A percentile compares a stretch with the other conserved stretches of the same genome.
phyloP scores from a whole-genome alignment of 1,140 invertebrate species.

The Chironomus striatipennis region DNA sequence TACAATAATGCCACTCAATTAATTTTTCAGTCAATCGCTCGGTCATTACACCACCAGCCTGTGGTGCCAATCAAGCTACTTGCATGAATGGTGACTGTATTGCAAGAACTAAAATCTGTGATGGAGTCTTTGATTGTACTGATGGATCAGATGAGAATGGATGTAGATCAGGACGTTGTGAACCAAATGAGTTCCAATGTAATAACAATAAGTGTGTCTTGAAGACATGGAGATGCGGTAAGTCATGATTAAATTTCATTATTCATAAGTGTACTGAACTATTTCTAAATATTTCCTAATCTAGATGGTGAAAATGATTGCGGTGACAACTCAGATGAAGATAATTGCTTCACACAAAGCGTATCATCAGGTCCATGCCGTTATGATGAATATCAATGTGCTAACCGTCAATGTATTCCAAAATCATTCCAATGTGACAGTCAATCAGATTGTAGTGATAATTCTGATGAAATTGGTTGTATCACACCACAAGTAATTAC shows the following conservation, averaged over 20 bases:
- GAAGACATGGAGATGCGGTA: slow-evolving; percentile 88
- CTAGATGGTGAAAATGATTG: slow-evolving; percentile 75
- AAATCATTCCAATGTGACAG: slow-evolving; percentile 89
- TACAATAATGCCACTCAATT: background rate
- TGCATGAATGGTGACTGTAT: slow-evolving; percentile 90
- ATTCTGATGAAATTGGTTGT: slow-evolving; percentile 87
- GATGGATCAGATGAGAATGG: slow-evolving; percentile 89
- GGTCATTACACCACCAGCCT: slow-evolving; percentile 50
- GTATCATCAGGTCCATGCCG: slow-evolving; percentile 56
- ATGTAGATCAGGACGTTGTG: slow-evolving; percentile 67
- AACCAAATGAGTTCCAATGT: slow-evolving; percentile 90
- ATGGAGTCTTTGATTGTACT: slow-evolving; percentile 69
- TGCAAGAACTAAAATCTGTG: slow-evolving; percentile 66
- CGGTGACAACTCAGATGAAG: slow-evolving; percentile 77
- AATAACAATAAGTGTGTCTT: slow-evolving; percentile 79
- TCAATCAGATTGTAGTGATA: slow-evolving; percentile 77
- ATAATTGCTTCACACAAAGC: slow-evolving; percentile 48
- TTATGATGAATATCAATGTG: slow-evolving; percentile 76
- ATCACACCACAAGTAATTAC: slow-evolving; percentile 57
- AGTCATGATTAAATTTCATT: slow-evolving; percentile 29
- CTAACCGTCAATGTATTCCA: slow-evolving; percentile 79
- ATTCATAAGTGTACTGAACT: too few species aligned
- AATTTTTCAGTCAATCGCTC: slow-evolving; percentile 23
- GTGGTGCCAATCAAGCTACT: slow-evolving; percentile 71
- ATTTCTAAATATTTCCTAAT: background rate